Percentiles rank a stretch among this genome's conserved stretches.
These are phyloP conservation scores for Styela plicata DNA, from an alignment of 23 tunicate genomes.

Conservation along the genomic window DNA sequence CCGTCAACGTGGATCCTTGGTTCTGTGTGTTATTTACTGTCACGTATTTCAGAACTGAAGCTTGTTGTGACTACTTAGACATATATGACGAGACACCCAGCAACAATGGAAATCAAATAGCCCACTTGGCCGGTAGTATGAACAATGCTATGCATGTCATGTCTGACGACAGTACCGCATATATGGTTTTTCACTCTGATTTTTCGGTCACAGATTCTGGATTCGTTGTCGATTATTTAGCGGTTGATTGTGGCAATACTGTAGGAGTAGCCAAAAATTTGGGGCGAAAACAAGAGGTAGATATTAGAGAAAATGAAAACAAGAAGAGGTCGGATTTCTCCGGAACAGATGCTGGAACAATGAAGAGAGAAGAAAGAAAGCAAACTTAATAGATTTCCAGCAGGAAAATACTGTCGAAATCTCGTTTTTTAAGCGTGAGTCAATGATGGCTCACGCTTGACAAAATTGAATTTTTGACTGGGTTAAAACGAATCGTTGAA, in stretches of 20 bases:
- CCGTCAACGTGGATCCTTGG: neutral
- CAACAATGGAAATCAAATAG: neutral
- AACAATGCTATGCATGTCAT: neutral
- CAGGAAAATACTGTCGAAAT: too few species aligned
- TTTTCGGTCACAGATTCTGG: conserved; percentile 49
- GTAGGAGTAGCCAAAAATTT: too few species aligned
- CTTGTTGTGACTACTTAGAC: conserved; percentile 9
- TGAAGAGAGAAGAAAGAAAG: too few species aligned
- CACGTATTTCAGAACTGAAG: neutral
- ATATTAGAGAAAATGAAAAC: too few species aligned
- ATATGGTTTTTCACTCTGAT: conserved; percentile 47
- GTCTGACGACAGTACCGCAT: neutral
- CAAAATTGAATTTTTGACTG: too few species aligned
- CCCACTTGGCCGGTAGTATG: neutral
- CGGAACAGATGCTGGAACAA: too few species aligned
- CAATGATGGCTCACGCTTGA: too few species aligned
- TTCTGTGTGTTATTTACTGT: neutral
- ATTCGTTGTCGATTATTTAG: conserved; percentile 36
- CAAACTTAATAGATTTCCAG: too few species aligned
- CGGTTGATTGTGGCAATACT: neutral
- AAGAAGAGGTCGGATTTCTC: too few species aligned
- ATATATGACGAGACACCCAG: conserved; percentile 14
- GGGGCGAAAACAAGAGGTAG: too few species aligned
- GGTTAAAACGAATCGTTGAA: too few species aligned
- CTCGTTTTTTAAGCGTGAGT: too few species aligned